phyloP scores from a whole-genome alignment of 2,113 vertebrate species.

The Rhynchopsitta pachyrhyncha region DNA sequence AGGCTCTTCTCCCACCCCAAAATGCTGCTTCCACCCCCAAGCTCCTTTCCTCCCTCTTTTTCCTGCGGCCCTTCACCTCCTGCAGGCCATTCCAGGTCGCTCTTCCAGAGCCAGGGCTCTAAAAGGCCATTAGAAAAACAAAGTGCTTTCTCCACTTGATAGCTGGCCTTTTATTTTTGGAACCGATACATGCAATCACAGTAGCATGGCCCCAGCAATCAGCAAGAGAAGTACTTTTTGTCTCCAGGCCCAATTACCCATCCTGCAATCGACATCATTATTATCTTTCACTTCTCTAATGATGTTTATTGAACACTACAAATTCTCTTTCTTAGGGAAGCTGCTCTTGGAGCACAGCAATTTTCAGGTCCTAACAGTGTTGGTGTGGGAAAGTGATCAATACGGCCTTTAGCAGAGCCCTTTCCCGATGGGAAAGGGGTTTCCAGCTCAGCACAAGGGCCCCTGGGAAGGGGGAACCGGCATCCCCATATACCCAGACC shows the following conservation, averaged over 20 bases:
- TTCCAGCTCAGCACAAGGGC: neutral
- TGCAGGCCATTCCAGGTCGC: accelerated
- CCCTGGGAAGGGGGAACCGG: neutral
- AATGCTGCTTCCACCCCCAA: neutral
- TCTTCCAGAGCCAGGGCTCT: neutral
- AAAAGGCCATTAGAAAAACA: neutral
- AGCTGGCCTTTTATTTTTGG: slow-evolving; percentile 15
- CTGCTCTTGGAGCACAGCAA: neutral
- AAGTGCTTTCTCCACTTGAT: neutral
- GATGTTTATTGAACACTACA: slow-evolving; percentile 56
- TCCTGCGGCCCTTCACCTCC: neutral
- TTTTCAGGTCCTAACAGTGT: slow-evolving; percentile 16
- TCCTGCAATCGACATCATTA: slow-evolving; percentile 19
- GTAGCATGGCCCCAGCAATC: slow-evolving; percentile 32
- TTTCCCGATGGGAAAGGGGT: neutral
- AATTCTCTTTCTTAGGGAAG: neutral
- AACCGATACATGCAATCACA: slow-evolving; percentile 1
- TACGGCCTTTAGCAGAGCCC: neutral
- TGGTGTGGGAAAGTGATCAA: slow-evolving; percentile 10
- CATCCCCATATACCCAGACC: accelerated
- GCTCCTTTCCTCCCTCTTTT: too few species aligned
- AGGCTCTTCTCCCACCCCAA: neutral
- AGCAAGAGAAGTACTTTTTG: slow-evolving; percentile 52
- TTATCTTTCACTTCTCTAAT: slow-evolving; percentile 45
- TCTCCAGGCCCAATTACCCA: slow-evolving; percentile 38